Percentiles rank a stretch among this genome's conserved stretches.
These are phyloP conservation scores for Panurus biarmicus DNA, from an alignment of 2,113 vertebrate species.

Conservation along the genomic window DNA sequence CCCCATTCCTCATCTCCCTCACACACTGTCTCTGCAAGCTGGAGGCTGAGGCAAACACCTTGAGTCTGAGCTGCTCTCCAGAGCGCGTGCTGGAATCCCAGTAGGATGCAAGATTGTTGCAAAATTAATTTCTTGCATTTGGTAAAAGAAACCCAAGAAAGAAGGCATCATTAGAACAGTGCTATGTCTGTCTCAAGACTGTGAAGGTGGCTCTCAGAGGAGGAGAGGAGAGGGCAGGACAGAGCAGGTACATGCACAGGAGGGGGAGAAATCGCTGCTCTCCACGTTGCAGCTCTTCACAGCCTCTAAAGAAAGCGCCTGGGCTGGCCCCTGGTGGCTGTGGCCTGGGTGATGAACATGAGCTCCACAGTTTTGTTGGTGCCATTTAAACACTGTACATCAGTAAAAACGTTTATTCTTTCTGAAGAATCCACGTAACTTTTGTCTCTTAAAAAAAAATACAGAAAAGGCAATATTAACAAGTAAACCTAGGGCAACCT, in stretches of 20 bases:
- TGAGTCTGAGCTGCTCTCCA: neutral
- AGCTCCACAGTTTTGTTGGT: neutral
- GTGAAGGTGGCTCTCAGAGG: neutral
- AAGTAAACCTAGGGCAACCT: neutral
- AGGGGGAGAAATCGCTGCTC: neutral
- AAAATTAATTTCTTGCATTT: rapidly evolving
- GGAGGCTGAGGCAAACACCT: neutral
- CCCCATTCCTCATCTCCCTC: neutral
- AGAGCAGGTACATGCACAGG: rapidly evolving
- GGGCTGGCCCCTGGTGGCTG: neutral
- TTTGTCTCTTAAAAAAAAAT: neutral
- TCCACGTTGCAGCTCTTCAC: rapidly evolving
- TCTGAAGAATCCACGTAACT: neutral
- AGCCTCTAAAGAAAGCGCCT: neutral
- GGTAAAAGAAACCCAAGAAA: neutral
- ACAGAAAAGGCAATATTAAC: neutral
- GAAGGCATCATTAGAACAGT: neutral
- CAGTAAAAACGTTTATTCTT: neutral
- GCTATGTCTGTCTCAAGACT: neutral
- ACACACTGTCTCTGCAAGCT: rapidly evolving
- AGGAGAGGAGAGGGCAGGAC: neutral
- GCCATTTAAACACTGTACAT: neutral
- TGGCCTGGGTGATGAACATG: neutral
- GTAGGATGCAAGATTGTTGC: rapidly evolving
- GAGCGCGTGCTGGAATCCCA: rapidly evolving